These are phyloP conservation scores for Nesogale talazaci DNA, from an alignment of 2,113 vertebrate genomes.

Conservation along the genomic window DNA sequence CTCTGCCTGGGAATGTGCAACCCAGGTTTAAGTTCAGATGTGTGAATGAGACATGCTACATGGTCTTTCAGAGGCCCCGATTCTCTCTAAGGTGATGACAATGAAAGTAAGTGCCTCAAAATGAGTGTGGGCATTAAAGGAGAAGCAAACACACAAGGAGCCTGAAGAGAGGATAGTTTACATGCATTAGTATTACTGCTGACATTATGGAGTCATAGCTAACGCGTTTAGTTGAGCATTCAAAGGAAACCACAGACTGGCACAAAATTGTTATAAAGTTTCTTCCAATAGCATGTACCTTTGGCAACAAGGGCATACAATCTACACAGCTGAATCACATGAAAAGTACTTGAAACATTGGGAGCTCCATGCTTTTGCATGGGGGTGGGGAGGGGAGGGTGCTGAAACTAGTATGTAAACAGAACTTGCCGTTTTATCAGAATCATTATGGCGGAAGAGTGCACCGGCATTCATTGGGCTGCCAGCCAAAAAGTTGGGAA, in stretches of 20 bases:
- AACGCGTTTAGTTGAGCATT: not conserved
- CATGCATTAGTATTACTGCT: not conserved
- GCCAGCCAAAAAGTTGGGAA: not conserved
- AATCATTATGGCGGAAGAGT: not conserved
- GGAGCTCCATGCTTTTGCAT: not conserved
- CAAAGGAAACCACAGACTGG: not conserved
- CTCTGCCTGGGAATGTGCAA: not conserved
- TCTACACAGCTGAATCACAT: not conserved
- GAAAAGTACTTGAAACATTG: not conserved
- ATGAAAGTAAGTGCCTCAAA: not conserved
- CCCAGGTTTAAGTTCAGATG: not conserved
- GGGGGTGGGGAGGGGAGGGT: too few relatives aligned
- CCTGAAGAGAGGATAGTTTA: not conserved
- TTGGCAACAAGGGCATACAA: not conserved
- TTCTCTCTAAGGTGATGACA: not conserved
- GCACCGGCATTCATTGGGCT: not conserved
- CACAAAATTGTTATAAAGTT: not conserved
- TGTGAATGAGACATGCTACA: not conserved
- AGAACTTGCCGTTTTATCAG: not conserved
- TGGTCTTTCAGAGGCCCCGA: not conserved
- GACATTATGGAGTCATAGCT: not conserved
- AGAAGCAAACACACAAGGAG: not conserved
- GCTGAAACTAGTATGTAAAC: not conserved
- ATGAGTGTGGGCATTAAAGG: not conserved
- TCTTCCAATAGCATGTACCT: not conserved